phyloP scores from a whole-genome alignment of 1,140 invertebrate species.

The Bradysia coprophila region DNA sequence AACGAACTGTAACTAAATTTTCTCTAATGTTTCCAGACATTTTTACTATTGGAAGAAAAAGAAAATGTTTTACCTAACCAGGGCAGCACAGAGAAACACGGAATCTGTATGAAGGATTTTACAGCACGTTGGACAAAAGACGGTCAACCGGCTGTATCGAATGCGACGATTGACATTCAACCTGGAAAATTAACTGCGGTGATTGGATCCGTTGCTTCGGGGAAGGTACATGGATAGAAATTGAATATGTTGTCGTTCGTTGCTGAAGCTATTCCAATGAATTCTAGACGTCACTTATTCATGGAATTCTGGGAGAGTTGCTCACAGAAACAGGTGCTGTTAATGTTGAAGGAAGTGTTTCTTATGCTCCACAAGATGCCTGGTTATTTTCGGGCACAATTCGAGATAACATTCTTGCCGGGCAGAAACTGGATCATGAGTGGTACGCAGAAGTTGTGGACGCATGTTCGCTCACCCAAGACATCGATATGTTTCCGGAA shows the following conservation, averaged over 20 bases:
- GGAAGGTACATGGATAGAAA: background rate
- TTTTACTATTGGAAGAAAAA: too few relatives aligned
- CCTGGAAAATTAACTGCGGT: background rate
- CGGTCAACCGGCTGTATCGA: too few relatives aligned
- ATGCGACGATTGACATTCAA: background rate
- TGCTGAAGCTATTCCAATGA: too few relatives aligned
- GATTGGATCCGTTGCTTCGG: background rate
- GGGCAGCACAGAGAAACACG: too few relatives aligned
- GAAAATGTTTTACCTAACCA: too few relatives aligned
- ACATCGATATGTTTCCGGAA: constrained; percentile 37
- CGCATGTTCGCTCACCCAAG: constrained; percentile 30
- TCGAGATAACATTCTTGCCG: constrained; percentile 46
- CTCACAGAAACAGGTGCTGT: constrained; percentile 37
- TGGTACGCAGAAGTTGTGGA: constrained; percentile 15
- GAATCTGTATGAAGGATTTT: too few relatives aligned
- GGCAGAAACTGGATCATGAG: constrained; percentile 14
- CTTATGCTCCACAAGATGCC: constrained; percentile 55
- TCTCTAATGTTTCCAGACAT: too few relatives aligned
- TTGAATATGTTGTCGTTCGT: too few relatives aligned
- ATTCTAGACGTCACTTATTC: constrained; percentile 52
- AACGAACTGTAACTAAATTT: too few relatives aligned
- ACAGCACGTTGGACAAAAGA: too few relatives aligned
- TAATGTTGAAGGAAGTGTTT: constrained; percentile 36
- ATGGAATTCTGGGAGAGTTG: constrained; percentile 51
- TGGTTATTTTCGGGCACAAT: constrained; percentile 45